A percentile compares a stretch with the other conserved stretches of the same genome.
These are phyloP conservation scores for Heliopora coerulea DNA, from an alignment of 92 coral and sea anemone species.

Conservation along the genomic window DNA sequence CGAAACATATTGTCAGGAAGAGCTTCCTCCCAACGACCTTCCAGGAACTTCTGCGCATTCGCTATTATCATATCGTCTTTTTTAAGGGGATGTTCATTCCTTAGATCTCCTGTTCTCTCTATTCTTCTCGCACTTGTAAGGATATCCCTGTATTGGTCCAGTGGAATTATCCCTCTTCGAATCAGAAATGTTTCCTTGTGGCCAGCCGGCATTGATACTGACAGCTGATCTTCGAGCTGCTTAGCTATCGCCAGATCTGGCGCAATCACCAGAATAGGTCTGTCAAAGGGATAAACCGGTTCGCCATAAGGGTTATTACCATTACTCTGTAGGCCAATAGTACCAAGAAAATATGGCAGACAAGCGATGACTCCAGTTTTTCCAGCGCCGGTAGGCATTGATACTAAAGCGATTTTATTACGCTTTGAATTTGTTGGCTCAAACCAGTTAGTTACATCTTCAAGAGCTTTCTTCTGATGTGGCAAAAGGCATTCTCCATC, in stretches of 20 bases:
- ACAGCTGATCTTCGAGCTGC: conserved; percentile 34
- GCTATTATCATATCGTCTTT: conserved; percentile 40
- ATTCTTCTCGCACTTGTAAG: conserved; percentile 27
- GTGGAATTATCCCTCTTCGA: conserved; percentile 31
- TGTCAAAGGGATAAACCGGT: conserved; percentile 22
- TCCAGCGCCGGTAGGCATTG: conserved; percentile 62
- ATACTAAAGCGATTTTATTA: conserved; percentile 32
- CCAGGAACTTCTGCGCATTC: conserved; percentile 46
- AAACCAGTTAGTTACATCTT: neutral
- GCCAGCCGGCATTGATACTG: neutral
- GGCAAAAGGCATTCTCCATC: neutral
- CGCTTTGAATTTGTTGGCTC: neutral
- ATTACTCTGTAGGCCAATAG: neutral
- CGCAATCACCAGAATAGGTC: conserved; percentile 49
- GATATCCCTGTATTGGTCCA: neutral
- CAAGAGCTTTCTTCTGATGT: conserved; percentile 24
- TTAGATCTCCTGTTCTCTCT: neutral
- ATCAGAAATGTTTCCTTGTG: conserved; percentile 41
- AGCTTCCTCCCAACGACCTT: conserved; percentile 27
- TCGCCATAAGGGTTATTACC: neutral
- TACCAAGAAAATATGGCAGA: conserved; percentile 54
- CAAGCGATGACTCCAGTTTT: conserved; percentile 54
- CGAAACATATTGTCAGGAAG: conserved; percentile 38
- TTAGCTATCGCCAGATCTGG: conserved; percentile 39
- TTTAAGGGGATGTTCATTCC: neutral